Base-by-base conservation (phyloP, 1,140 invertebrate species). In the Piezodorus guildinii region DNA sequence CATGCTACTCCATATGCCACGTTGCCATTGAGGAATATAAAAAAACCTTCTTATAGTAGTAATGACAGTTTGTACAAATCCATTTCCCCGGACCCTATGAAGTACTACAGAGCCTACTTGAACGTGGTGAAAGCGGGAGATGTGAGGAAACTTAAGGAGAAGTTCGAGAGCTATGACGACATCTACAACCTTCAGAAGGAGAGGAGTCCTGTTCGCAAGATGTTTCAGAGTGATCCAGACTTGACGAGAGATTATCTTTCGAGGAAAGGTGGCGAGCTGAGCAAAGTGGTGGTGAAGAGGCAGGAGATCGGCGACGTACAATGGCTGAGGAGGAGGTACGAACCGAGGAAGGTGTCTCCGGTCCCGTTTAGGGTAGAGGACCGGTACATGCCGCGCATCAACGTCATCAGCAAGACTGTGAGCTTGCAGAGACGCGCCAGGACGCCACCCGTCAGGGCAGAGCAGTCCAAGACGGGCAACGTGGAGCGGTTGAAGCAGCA, bases 351-450 rank as follows among this genome's bases (percentile, higher is more conserved):
- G 23, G 76, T 80, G 15, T 79, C 83, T 12, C 83, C 85, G 0
- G 81, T 85, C 39, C 83, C 83, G 25, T 73, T 86, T 27, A 76
- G 79, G n/a, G 75, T 79, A 2, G 83, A 83, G 46, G 83, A 90
- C 70, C 78, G 88, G 5, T 83, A 83, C 54, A 90, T 92, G 87
- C 89, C 89, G 0, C 88, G 88, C 70, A 91, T 91, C 43, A 90
- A 93, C 71, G 83, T 92, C 1, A 91, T 91, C 67, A 90, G 88
- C 70, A 90, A 90, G 74, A 82, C 86, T 23, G 88, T 86, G 0
- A 79, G 81, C 5, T 72, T 92, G 44, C 83, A 85, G 49, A 68
- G 71, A 16, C 59, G 67, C 23, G 75, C 78, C 9, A 69, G 66
- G 4, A 64, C 71, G 52, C 68, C 72, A 21, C 74, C 66, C 60